Percentiles rank a stretch among this genome's conserved stretches.
phyloP scores from a whole-genome alignment of 2,888 invertebrate genomes.

The Ophion obscuratus region DNA sequence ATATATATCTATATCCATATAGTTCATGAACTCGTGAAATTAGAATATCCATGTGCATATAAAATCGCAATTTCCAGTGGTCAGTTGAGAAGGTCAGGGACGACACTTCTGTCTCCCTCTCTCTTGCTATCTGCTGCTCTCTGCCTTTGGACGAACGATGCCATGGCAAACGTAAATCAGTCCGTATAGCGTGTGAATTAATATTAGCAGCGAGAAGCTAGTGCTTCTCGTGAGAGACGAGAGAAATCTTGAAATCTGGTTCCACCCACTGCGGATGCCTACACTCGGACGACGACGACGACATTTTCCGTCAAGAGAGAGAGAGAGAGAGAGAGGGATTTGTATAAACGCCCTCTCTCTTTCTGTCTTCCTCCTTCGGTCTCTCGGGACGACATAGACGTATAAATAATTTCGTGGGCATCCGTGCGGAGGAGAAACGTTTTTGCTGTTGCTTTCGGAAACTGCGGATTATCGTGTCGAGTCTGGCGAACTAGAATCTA shows the following conservation, averaged over 20 bases:
- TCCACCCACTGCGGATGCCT: slow-evolving; percentile 62
- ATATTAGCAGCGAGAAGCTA: slow-evolving; percentile 47
- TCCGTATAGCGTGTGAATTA: slow-evolving; percentile 42
- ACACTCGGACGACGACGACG: slow-evolving; percentile 49
- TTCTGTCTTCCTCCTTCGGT: no score
- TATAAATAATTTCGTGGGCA: slow-evolving; percentile 70
- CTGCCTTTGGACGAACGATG: slow-evolving; percentile 51
- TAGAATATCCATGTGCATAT: slow-evolving; percentile 38
- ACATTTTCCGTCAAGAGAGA: slow-evolving; percentile 10
- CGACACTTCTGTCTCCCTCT: slow-evolving; percentile 19
- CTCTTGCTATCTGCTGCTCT: not conserved
- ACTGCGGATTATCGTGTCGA: slow-evolving; percentile 71
- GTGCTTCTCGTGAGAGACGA: slow-evolving; percentile 39
- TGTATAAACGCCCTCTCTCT: no score
- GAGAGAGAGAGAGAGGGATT: slow-evolving; percentile 14
- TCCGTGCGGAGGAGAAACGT: slow-evolving; percentile 21
- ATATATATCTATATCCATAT: not conserved
- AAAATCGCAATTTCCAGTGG: slow-evolving; percentile 38
- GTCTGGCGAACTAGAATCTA: slow-evolving; percentile 61
- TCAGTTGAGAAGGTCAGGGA: slow-evolving; percentile 69
- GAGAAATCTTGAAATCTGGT: slow-evolving; percentile 59
- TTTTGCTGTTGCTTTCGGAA: slow-evolving; percentile 66
- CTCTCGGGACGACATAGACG: slow-evolving; percentile 68
- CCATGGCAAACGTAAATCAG: slow-evolving; percentile 64
- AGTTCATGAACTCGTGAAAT: slow-evolving; percentile 47